phyloP scores from a whole-genome alignment of 2,113 vertebrate species.

The Erpornis zantholeuca region DNA sequence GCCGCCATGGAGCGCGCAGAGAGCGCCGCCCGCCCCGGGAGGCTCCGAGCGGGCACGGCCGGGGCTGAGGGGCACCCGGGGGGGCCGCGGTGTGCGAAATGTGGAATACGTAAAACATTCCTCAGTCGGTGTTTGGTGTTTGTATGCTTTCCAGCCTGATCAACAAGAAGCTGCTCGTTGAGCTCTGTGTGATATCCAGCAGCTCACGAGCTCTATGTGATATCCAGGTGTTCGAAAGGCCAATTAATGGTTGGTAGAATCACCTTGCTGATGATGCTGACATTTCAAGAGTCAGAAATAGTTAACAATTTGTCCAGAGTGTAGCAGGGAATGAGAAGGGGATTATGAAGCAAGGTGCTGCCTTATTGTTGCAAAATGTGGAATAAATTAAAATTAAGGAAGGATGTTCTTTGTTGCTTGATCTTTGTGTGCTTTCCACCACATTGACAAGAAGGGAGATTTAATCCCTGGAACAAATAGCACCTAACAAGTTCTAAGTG shows the following conservation, averaged over 20 bases:
- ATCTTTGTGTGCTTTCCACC: not conserved
- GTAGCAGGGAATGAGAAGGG: not conserved
- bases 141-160: not conserved
- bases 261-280: not conserved
- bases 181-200: not conserved
- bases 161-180: not conserved
- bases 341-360: not conserved
- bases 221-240: not conserved
- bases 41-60: not conserved
- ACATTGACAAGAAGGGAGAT: not conserved
- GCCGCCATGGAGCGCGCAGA: not conserved
- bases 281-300: not conserved
- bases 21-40: not conserved
- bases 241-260: not conserved
- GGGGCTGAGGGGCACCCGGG: not conserved
- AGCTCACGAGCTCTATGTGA: not conserved
- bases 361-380: not conserved
- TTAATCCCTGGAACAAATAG: not conserved
- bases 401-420: not conserved
- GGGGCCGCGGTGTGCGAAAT: accelerated
- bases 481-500: not conserved
- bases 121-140: not conserved
- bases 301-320: not conserved
- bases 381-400: not conserved
- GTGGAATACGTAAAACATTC: accelerated